Evolutionary conservation across 1,140 invertebrate species (phyloP).

Genomic region (Atta colombica): DNA sequence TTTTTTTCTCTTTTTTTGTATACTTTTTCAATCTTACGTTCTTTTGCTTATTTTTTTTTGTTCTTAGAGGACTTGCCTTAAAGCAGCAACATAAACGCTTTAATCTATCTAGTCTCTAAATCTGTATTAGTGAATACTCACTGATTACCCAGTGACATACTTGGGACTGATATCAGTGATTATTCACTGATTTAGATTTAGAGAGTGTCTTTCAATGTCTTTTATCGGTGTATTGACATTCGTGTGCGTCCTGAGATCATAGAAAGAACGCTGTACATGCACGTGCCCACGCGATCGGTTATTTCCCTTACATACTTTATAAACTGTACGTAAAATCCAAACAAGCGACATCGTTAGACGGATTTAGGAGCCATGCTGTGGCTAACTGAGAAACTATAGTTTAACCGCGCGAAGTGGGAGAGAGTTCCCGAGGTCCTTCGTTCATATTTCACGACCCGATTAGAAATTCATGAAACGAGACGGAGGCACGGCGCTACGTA

Average conservation of each 20-base stretch:
- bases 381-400: constrained; percentile 31
- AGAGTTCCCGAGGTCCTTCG: neutral
- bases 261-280: neutral
- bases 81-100: no score
- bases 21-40: no score
- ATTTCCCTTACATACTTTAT: constrained; percentile 47
- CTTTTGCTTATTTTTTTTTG: no score
- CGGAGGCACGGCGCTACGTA: neutral
- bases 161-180: no score
- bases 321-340: constrained; percentile 51
- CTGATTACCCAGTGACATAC: no score
- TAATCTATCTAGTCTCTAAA: no score
- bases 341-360: constrained; percentile 52
- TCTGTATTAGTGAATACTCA: no score
- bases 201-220: neutral
- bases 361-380: constrained; percentile 32
- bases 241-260: constrained; percentile 22
- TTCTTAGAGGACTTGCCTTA: no score
- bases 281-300: neutral
- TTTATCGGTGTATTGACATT: constrained; percentile 62
- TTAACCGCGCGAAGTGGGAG: neutral
- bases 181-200: no score
- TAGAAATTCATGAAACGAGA: constrained; percentile 36
- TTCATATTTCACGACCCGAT: constrained; percentile 26
- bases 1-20: no score